phyloP scores from a whole-genome alignment of 2,113 vertebrate species.

The Phalacrocorax carbo region DNA sequence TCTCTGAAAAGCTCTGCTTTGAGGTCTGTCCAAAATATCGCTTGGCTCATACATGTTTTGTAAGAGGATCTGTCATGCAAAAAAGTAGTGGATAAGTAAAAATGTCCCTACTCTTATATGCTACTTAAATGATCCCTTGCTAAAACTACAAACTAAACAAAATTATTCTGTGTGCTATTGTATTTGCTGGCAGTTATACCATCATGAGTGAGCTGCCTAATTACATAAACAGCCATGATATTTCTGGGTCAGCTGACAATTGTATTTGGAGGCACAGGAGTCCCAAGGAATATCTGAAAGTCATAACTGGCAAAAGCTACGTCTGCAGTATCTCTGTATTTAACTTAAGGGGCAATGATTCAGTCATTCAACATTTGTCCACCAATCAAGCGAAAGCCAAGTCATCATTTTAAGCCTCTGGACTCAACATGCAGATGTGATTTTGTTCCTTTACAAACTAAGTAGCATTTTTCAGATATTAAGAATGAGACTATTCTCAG shows the following conservation, averaged over 20 bases:
- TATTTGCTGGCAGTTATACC: neutral
- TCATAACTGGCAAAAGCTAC: constrained; percentile 4
- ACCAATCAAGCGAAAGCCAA: constrained; percentile 36
- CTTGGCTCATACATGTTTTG: neutral
- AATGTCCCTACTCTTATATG: neutral
- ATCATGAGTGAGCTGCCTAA: neutral
- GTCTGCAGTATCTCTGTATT: constrained; percentile 54
- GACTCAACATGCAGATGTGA: constrained; percentile 33
- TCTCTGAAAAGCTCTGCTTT: neutral
- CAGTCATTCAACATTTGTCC: constrained; percentile 52
- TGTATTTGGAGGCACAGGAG: constrained; percentile 29
- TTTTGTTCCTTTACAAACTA: constrained; percentile 7
- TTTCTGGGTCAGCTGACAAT: constrained; percentile 53
- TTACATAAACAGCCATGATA: constrained; percentile 31
- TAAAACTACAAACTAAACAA: neutral
- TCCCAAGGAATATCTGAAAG: constrained; percentile 17
- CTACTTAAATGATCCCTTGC: neutral
- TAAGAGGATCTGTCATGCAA: neutral
- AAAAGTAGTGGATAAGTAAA: neutral
- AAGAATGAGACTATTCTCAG: neutral
- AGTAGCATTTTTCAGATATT: constrained; percentile 10
- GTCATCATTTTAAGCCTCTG: constrained; percentile 31
- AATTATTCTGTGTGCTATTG: neutral
- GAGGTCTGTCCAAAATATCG: neutral
- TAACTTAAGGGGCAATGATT: constrained; percentile 52